Base-by-base conservation (phyloP, 37 sponge, comb jelly and placozoan genomes). In the Halichondria panicea region DNA sequence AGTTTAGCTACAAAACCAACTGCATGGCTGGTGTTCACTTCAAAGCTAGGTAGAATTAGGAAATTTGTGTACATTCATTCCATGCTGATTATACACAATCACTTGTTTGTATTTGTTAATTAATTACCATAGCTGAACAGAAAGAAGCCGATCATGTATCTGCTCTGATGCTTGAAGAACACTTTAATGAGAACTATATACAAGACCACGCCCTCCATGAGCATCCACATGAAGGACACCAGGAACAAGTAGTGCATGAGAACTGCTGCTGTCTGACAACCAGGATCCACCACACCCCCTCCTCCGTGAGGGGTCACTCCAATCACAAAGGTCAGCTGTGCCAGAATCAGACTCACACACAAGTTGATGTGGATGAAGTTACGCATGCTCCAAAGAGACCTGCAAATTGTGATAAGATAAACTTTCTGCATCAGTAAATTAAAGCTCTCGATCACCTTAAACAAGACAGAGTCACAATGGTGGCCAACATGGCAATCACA, bases 181-280 rank as follows among this genome's bases (percentile, higher is more conserved):
- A 89, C 89, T 24, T 25, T 72, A 12, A 89, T 80, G 0, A 89
- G 70, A 34, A 44, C 72, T 38, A 89, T 60, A 55, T 78, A 83
- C 45, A 83, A 57, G 53, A 89, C 76, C 45, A 79, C 84, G 13
- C 84, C 89, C 78, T 88, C 89, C 89, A 88, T 88, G 69, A 88
- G 60, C 89, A 88, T 82, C 89, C 89, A 88, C 89, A 89, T 89
- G 80, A 89, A 83, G 42, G 52, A 28, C 25, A 83, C 84, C 18
- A 74, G 76, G 79, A 77, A 79, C 43, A 79, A 72, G 76, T 79
- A 83, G 24, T 83, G 83, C 33, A 83, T 56, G 15, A 83, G 54
- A 42, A 89, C 76, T 42, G 84, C 76, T 27, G 79, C 54, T 1
- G 62, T 39, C 21, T 74, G 55, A 75, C 84, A 83, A 63, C 39